These are phyloP conservation scores for Cynocephalus volans DNA, from an alignment of 2,113 vertebrate genomes.

Conservation along the genomic window DNA sequence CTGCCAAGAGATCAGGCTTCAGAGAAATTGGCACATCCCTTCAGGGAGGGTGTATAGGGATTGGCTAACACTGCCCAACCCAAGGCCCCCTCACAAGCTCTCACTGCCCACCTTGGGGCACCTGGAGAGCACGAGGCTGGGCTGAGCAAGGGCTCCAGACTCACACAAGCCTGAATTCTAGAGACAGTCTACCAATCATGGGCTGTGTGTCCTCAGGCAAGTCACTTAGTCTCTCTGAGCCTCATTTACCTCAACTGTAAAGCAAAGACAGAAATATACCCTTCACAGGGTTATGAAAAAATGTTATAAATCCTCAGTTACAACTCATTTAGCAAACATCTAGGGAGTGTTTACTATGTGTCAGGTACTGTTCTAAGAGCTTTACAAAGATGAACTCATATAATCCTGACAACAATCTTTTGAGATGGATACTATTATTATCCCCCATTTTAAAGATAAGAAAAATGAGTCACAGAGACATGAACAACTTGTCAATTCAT, in stretches of 20 bases:
- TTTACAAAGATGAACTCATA: slow-evolving; percentile 27
- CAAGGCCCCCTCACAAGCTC: background rate
- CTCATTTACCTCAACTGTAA: background rate
- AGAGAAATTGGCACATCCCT: background rate
- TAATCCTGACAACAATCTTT: background rate
- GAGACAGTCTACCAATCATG: background rate
- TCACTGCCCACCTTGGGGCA: background rate
- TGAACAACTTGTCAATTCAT: background rate
- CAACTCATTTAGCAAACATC: background rate
- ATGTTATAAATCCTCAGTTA: background rate
- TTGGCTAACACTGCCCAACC: too few relatives aligned
- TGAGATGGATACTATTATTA: background rate
- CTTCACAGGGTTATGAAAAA: background rate
- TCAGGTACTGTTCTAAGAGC: background rate
- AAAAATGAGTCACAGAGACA: slow-evolving; percentile 13
- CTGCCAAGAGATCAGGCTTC: background rate
- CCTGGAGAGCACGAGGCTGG: background rate
- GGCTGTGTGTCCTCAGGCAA: background rate
- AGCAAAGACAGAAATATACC: background rate
- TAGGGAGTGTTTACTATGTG: background rate
- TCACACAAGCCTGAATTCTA: background rate
- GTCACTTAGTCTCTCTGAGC: background rate
- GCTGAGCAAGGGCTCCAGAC: background rate
- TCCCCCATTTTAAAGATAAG: background rate
- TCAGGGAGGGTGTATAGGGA: background rate